Evolutionary conservation across 2,888 invertebrate species (phyloP).

Genomic region (Lydus trimaculatus): DNA sequence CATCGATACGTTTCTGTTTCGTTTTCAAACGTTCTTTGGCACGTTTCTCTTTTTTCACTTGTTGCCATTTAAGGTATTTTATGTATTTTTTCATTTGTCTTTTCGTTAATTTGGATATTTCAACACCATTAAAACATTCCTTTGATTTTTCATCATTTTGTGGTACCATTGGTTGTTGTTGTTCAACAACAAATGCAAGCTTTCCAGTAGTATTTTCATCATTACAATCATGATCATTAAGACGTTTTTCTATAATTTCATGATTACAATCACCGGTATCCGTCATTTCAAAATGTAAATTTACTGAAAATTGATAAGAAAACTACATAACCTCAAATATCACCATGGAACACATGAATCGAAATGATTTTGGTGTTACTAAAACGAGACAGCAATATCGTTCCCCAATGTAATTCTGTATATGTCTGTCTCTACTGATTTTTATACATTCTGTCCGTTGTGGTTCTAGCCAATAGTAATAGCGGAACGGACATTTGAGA

Average conservation of each 20-base stretch:
- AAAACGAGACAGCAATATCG: too few relatives aligned
- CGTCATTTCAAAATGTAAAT: too few relatives aligned
- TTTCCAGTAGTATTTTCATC: background rate
- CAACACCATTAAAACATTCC: slow-evolving; percentile 56
- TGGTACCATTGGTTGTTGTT: background rate
- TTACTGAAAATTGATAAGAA: too few relatives aligned
- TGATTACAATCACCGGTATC: background rate
- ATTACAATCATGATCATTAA: background rate
- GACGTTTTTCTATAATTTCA: background rate
- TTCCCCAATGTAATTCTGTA: too few relatives aligned
- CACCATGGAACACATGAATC: too few relatives aligned
- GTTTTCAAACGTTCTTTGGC: slow-evolving; percentile 71
- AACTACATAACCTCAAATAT: too few relatives aligned
- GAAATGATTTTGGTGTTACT: too few relatives aligned
- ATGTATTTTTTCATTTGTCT: slow-evolving; percentile 58
- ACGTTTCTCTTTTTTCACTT: slow-evolving; percentile 73
- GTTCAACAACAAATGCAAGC: background rate
- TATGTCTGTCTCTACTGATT: too few relatives aligned
- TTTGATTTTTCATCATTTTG: background rate
- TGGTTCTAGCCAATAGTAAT: too few relatives aligned
- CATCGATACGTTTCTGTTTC: slow-evolving; percentile 74
- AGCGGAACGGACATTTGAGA: too few relatives aligned
- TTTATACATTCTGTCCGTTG: too few relatives aligned
- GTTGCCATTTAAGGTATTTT: slow-evolving; percentile 77
- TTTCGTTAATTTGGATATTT: slow-evolving; percentile 57